These are phyloP conservation scores for Accipiter virgatus DNA, from an alignment of 2,113 vertebrate genomes.

Conservation along the genomic window DNA sequence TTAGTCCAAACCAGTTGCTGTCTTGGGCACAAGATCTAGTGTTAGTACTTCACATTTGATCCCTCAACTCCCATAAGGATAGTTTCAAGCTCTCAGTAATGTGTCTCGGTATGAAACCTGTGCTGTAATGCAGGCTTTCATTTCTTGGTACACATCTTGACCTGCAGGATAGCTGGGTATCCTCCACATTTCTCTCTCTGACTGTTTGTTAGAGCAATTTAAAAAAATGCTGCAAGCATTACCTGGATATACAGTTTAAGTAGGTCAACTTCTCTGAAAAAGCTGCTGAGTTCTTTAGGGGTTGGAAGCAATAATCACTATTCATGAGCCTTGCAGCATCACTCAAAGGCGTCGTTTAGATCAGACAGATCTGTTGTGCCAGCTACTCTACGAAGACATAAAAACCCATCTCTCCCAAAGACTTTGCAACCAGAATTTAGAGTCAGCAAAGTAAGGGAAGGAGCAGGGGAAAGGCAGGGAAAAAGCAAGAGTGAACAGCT, in stretches of 20 bases:
- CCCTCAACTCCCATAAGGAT: neutral
- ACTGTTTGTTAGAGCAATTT: constrained; percentile 10
- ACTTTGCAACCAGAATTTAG: neutral
- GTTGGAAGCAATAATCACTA: constrained; percentile 39
- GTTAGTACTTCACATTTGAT: neutral
- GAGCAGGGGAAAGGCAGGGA: neutral
- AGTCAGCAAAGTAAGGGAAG: neutral
- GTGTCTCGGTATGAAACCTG: neutral
- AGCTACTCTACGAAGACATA: neutral
- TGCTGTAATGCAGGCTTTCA: neutral
- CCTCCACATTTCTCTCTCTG: neutral
- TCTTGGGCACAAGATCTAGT: neutral
- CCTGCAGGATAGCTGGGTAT: neutral
- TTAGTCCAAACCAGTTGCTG: neutral
- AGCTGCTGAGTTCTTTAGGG: neutral
- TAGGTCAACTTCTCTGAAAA: constrained; percentile 34
- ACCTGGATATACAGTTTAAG: constrained; percentile 32
- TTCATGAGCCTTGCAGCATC: constrained; percentile 35
- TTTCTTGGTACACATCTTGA: neutral
- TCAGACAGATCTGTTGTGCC: constrained; percentile 20
- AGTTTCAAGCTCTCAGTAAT: neutral
- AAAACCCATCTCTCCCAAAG: neutral
- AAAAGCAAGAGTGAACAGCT: neutral
- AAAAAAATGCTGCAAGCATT: neutral
- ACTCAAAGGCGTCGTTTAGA: constrained; percentile 48